Evolutionary conservation across 1,140 invertebrate genomes (phyloP).

Genomic region (Bathynomus jamesi): DNA sequence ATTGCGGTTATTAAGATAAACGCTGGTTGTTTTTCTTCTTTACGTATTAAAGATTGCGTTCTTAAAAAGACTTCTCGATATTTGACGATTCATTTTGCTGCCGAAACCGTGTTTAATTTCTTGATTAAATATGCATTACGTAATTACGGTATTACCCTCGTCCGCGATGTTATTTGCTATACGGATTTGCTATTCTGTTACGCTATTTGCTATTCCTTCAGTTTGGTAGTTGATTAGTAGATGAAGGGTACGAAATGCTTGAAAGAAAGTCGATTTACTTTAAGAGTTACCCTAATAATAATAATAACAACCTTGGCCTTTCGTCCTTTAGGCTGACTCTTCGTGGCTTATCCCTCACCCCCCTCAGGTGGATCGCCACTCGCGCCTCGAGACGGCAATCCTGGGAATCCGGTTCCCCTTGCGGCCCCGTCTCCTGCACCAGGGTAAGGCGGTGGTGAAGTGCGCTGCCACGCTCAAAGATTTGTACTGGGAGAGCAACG

Average conservation of each 20-base stretch:
- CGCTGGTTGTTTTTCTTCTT: no score
- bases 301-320: background rate
- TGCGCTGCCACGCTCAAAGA: slow-evolving; percentile 13
- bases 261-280: background rate
- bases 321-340: background rate
- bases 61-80: no score
- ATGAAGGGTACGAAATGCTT: no score
- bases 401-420: slow-evolving; percentile 14
- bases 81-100: no score
- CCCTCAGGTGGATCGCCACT: background rate
- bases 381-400: slow-evolving; percentile 4
- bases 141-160: no score
- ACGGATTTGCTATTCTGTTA: no score
- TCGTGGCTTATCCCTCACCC: background rate
- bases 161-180: no score
- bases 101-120: no score
- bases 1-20: no score
- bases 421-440: slow-evolving; percentile 2
- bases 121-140: no score
- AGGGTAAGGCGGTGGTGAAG: slow-evolving; percentile 9
- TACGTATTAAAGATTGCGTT: no score
- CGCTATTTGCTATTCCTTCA: background rate
- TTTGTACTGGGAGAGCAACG: slow-evolving; percentile 20
- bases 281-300: background rate
- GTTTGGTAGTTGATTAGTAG: no score